Evolutionary conservation across 1,140 invertebrate genomes (phyloP), one percentile per base, ranked within the genome.

Genomic region (Nomia melanderi): DNA sequence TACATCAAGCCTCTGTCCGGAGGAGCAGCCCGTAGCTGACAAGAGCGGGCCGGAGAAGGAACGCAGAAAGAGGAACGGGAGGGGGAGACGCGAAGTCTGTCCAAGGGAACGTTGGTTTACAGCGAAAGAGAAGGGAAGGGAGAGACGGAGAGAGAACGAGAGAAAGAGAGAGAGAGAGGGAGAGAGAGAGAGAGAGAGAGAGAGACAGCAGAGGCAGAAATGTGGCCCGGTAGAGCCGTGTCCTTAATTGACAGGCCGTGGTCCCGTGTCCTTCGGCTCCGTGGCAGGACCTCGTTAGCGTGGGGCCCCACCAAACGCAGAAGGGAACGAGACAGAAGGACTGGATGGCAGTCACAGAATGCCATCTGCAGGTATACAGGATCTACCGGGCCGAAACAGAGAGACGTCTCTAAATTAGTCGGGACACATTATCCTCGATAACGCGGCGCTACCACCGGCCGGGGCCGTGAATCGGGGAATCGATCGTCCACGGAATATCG

Each of bases 221-320:
- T 91, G 91, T 90, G 87, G 90, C 82, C 84, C 86, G 86, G 88
- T 88, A 91, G 87, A 90, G 90, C 88, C 88, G 90, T 89, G 89
- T 91, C 85, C 89, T 92, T 92, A 92, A 92, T 92, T 92, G 91
- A 92, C 91, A 92, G 91, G 90, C 91, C 76, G 83, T 87, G 86
- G 88, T 90, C 86, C 85, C 85, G 86, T 88, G 89, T 88, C 88
- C 87, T 89, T 89, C 87, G 87, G 81, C 79, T 87, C 82, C 84
- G 87, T 91, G 90, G 91, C 91, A 91, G 91, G 89, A 88, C 88
- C 91, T 92, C 90, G 91, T 91, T 92, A 92, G 90, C 88, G 88
- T 82, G 77, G 80, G 78, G 79, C 82, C 86, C 50, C 79, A 67
- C 65, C 69, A 67, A 67, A 80, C 78, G 59, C 71, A 25, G 60